Evolutionary conservation across 2,797 vertebrate genomes (phyloP), one percentile per base, ranked within the genome.

Genomic region (Aphelocoma californica): DNA sequence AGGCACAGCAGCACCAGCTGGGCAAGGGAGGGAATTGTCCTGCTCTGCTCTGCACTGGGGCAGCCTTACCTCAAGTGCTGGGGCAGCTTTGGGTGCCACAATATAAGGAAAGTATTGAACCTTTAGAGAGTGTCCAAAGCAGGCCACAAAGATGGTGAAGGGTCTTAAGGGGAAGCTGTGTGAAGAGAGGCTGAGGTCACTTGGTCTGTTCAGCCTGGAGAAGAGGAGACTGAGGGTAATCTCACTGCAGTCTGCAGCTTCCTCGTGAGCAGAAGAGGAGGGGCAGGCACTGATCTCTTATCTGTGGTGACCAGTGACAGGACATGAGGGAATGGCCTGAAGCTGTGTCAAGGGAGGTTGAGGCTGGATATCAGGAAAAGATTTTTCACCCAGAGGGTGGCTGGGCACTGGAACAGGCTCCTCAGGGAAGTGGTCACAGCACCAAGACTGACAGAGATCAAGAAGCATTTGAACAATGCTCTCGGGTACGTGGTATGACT

Each of bases 1-100:
- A 74, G 61, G 61, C 1, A 4, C 69, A 64, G 34, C 42, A n/a
- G n/a, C 14, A 3, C 18, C 58, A 83, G 34, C 62, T 0, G 1
- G 81, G 29, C 50, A 40, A 29, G 42, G 42, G 81, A 73, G 50
- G 48, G 50, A 20, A 83, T 40, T 64, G 58, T 56, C 25, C 58
- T 0, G 4, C 50, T 72, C 69, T 83, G 58, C 42, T 31, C 60
- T 40, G 58, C 1, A 0, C 67, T 84, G 60, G 60, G 20, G 2
- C 0, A 0, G 42, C 42, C 44, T 57, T 44, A 25, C 7, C 25
- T 31, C 1, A 0, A 65, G 36, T 20, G 31, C 51, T 42, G 51
- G 25, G 9, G 1, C 10, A 38, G 47, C 0, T 45, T 6, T 36
- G 57, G 38, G 32, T 53, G 21, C n/a, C 9, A 23, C n/a, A 53